Conservation (phyloP, 2,113 vertebrate species). For the Lasiurus borealis region DNA sequence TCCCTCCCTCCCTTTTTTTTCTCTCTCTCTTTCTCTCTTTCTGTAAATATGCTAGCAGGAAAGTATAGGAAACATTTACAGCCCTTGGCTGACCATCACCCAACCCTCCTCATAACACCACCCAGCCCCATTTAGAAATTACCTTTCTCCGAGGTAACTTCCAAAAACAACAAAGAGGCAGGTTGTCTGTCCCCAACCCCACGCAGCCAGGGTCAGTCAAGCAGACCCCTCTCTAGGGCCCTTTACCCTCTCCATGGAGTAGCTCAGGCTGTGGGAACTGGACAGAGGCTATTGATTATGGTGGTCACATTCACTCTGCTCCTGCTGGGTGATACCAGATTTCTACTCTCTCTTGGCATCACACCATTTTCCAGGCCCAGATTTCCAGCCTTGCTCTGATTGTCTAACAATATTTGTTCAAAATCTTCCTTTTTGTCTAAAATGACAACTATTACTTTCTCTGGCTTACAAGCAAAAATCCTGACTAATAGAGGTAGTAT, state of each 20-base stretch:
- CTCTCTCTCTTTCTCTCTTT: fast-evolving
- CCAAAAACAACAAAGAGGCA: neutral
- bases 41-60: neutral
- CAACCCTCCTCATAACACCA: neutral
- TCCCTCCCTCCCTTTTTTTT: fast-evolving
- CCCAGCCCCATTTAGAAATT: neutral
- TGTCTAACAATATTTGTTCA: neutral
- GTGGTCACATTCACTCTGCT: fast-evolving
- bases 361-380: neutral
- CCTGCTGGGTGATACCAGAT: neutral
- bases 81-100: no score
- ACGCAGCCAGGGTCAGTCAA: fast-evolving
- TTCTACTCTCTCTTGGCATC: no score
- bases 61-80: neutral
- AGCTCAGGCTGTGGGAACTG: neutral
- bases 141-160: neutral
- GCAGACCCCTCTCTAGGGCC: neutral
- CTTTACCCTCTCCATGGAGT: neutral
- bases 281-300: fast-evolving
- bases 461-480: no score
- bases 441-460: neutral
- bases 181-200: fast-evolving
- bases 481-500: no score
- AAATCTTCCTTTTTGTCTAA: neutral
- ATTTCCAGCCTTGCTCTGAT: neutral